Evolutionary conservation across 2,888 invertebrate species (phyloP), one percentile per base, ranked within the genome.

Genomic region (Dendrolimus pini): DNA sequence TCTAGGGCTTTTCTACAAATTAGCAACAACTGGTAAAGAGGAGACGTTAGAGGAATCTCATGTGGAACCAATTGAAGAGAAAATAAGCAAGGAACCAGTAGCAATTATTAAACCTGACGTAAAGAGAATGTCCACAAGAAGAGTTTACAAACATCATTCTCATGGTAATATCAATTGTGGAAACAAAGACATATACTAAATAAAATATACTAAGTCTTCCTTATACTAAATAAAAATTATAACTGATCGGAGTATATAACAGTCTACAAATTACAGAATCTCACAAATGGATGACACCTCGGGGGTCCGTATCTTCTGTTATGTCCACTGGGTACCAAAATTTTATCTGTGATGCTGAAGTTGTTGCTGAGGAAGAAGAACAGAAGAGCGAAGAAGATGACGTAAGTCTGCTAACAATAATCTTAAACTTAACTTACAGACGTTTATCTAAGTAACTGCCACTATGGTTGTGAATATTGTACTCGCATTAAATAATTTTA

Each of bases 11-110:
- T 90, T 88, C 63, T 90, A 92, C 72, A 93, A 92, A 56, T 80
- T 96, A 62, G 94, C 96, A 3, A 92, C 93, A n/a, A 92, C 93
- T 9, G 94, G 94, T 53, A 91, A 83, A 60, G 89, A 89, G 59
- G 82, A 79, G 59, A 80, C 82, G 54, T 69, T 80, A 0, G 85
- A 85, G 18, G 83, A 83, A 59, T 77, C 82, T 0, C 61, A 87
- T 54, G 70, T 74, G 0, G 89, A 88, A 65, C 85, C 86, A 58
- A 69, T 62, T 0, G 77, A 74, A 7, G 72, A 54, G 88, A 68
- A 63, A 65, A 82, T 64, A 65, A 53, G 1, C 68, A 67, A 1
- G 78, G 82, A 9, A 7, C 72, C 18, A 52, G n/a, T 72, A 0
- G 61, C 82, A 6, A 65, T 75, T 1, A 73, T 82, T 0, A 68